Conservation (phyloP, 2,797 vertebrate genomes). For the Falco peregrinus region DNA sequence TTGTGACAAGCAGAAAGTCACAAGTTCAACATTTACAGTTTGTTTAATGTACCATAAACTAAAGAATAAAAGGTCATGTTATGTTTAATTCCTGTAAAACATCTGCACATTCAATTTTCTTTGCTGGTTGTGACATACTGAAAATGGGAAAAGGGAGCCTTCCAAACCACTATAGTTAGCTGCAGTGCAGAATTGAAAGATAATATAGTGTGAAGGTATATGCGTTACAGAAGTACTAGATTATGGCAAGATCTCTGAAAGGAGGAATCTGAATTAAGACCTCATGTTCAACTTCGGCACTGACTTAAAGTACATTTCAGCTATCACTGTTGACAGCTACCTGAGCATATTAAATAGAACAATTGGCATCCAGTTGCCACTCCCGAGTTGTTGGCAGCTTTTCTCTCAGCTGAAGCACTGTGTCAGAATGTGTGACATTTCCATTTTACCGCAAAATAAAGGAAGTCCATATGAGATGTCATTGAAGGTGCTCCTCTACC, state of each 20-base stretch:
- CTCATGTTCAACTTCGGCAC: neutral
- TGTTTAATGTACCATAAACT: neutral
- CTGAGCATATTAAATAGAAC: neutral
- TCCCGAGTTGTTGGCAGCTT: neutral
- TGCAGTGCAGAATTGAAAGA: neutral
- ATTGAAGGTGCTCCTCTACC: neutral
- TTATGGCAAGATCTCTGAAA: neutral
- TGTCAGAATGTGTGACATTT: neutral
- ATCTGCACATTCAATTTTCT: neutral
- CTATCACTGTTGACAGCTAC: neutral
- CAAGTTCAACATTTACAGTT: neutral
- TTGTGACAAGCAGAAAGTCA: neutral
- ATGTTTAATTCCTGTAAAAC: neutral
- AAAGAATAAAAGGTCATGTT: neutral
- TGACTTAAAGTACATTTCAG: neutral
- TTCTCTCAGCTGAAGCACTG: neutral
- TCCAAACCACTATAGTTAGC: fast-evolving
- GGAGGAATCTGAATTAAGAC: neutral
- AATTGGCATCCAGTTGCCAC: neutral
- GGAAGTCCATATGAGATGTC: neutral
- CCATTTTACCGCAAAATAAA: neutral
- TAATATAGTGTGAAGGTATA: neutral
- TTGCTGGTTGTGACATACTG: neutral
- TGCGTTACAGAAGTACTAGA: neutral
- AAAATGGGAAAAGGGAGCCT: neutral